Evolutionary conservation across 23 tunicate species (phyloP).

Genomic region (Phallusia fumigata): DNA sequence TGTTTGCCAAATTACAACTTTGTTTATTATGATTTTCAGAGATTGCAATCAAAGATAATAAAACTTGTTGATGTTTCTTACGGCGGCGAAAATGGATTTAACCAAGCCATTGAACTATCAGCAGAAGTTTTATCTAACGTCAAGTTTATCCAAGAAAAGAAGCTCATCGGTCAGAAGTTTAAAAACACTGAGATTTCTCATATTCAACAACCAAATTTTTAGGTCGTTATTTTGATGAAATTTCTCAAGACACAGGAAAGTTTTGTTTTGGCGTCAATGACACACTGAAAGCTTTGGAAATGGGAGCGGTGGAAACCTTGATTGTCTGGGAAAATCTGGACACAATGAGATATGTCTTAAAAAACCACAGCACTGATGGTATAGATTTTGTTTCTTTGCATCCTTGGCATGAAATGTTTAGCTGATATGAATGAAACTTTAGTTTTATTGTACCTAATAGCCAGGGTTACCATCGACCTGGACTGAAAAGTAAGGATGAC

Average conservation of each 20-base stretch:
- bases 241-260: conserved; percentile 97
- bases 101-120: conserved; percentile 96
- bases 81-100: conserved; percentile 98
- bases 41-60: conserved; percentile 77
- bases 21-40: conserved; percentile 16
- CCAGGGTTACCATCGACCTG: no score
- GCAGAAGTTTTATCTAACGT: conserved; percentile 95
- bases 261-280: conserved; percentile 97
- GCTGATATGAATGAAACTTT: background rate
- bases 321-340: conserved; percentile 98
- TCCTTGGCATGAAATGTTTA: background rate
- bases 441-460: no score
- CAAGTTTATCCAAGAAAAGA: conserved; percentile 98
- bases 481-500: no score
- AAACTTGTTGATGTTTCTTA: conserved; percentile 95
- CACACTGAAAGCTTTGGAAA: conserved; percentile 90
- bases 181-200: background rate
- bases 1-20: no score
- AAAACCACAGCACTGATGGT: conserved; percentile 85
- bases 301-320: conserved; percentile 94
- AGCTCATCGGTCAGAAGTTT: conserved; percentile 51
- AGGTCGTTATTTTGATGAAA: conserved; percentile 93
- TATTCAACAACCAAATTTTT: background rate
- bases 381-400: background rate
- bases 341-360: conserved; percentile 87